These are phyloP conservation scores for Agriopis leucophaearia DNA, from an alignment of 2,888 invertebrate genomes.

Conservation along the genomic window DNA sequence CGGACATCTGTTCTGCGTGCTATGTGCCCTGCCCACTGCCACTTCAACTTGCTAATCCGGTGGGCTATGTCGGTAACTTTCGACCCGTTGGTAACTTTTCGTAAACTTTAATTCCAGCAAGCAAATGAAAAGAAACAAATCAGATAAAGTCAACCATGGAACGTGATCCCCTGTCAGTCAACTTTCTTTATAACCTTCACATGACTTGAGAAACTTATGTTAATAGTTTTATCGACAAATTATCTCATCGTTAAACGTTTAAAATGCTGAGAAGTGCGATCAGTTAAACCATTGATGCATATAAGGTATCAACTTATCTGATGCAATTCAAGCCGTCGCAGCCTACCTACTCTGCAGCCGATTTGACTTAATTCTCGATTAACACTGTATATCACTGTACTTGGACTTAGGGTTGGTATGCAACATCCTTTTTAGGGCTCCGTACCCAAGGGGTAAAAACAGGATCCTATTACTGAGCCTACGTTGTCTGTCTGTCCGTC, in stretches of 20 bases:
- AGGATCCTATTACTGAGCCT: too few species aligned
- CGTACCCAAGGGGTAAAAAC: too few species aligned
- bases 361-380: constrained; percentile 51
- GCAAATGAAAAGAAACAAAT: neutral
- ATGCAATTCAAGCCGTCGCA: constrained; percentile 39
- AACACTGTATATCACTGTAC: constrained; percentile 47
- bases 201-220: constrained; percentile 26
- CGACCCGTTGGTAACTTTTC: too few species aligned
- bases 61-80: too few species aligned
- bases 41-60: too few species aligned
- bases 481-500: too few species aligned
- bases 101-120: neutral
- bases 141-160: constrained; percentile 4
- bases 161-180: neutral
- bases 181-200: constrained; percentile 13
- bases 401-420: constrained; percentile 38
- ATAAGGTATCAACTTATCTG: constrained; percentile 47
- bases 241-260: constrained; percentile 29
- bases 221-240: constrained; percentile 34
- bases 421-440: neutral
- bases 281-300: constrained; percentile 41
- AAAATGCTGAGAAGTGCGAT: constrained; percentile 36
- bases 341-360: constrained; percentile 40
- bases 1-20: too few species aligned
- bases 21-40: too few species aligned